phyloP scores from a whole-genome alignment of 2,888 invertebrate genomes.

The Pasiphila rectangulata region DNA sequence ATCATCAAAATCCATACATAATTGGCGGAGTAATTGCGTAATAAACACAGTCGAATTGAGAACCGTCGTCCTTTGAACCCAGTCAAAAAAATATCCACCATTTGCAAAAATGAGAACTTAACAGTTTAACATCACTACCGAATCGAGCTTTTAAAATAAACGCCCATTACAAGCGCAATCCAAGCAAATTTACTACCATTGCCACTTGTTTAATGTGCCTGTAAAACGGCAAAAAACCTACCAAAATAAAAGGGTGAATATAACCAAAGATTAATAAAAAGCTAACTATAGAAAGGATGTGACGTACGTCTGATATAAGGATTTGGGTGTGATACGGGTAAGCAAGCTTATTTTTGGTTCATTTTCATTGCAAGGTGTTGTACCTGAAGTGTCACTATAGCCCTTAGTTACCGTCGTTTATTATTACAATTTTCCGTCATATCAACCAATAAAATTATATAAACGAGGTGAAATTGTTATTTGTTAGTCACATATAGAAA shows the following conservation, averaged over 20 bases:
- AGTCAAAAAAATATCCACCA: constrained; percentile 8
- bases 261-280: constrained; percentile 3
- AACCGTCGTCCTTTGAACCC: neutral
- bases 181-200: constrained; percentile 41
- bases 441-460: too few species aligned
- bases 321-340: too few species aligned
- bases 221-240: constrained; percentile 34
- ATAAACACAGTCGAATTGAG: too few species aligned
- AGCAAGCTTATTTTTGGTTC: too few species aligned
- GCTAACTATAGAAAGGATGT: neutral
- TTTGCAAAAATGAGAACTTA: constrained; percentile 15
- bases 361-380: too few species aligned
- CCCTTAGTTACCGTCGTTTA: too few species aligned
- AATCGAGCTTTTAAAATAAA: constrained; percentile 32
- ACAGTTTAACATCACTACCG: neutral
- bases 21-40: too few species aligned
- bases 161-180: constrained; percentile 22
- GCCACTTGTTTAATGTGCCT: constrained; percentile 36
- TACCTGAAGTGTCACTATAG: too few species aligned
- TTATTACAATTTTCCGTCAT: too few species aligned
- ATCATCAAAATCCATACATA: too few species aligned
- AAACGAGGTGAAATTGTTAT: too few species aligned
- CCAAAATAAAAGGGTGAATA: constrained; percentile 16
- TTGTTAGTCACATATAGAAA: too few species aligned
- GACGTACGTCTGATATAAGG: neutral